Base-by-base conservation (phyloP, 2,888 invertebrate species). In the Leucoptera coffeella region DNA sequence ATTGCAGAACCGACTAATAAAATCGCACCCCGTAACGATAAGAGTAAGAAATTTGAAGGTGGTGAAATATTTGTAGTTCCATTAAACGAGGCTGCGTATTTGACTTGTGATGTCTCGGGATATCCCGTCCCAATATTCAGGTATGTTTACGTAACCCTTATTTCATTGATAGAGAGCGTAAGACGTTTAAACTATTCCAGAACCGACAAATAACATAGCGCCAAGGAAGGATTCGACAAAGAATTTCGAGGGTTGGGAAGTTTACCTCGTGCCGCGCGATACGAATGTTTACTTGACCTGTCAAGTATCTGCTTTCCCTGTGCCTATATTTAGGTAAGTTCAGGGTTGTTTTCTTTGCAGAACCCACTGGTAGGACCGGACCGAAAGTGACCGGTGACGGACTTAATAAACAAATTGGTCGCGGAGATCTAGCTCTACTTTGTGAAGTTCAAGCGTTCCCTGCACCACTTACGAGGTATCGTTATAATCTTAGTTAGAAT, bases 391-490 rank as follows among this genome's bases (percentile, higher is more conserved):
- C 77, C 37, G 77, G 75, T 35, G 72, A 75, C 50, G 75, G 76
- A 30, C 62, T 77, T 38, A 77, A 77, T 50, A 74, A 77, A 37
- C 61, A 71, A 38, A 58, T 73, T 43, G 64, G 72, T 41, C 47
- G 46, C 35, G 41, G 41, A 31, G 43, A 39, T 38, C 75, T 82
- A 38, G 77, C 81, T 34, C 75, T 82, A 40, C 74, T 84, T 41
- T 87, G 87, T 53, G 82, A 84, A 42, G 82, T 83, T 35, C 86
- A 88, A 71, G 82, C 82, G 28, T 85, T 77, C 54, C 86, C 87
- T 35, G 78, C 82, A 45, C 85, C 87, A 34, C 57, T 74, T 26
- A 83, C 81, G 75, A 86, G 86, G 87, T 86, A 82, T 64, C 50
- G n/a, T n/a, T n/a, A n/a, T n/a, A n/a, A n/a, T n/a, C n/a, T n/a